Evolutionary conservation across 2,797 vertebrate genomes (phyloP).

Genomic region (Mareca strepera): DNA sequence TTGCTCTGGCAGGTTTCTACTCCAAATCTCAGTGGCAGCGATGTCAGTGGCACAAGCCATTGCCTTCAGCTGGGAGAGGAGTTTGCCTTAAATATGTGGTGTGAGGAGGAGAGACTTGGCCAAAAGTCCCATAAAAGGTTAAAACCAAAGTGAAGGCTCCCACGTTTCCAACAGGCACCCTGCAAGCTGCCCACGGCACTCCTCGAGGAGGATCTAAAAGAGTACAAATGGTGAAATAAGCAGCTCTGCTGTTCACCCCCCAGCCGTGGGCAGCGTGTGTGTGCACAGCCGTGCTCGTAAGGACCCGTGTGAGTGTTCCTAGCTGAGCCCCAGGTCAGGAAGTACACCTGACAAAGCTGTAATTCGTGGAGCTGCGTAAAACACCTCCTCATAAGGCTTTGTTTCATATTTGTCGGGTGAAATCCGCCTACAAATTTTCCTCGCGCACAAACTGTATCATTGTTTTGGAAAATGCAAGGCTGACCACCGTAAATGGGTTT

Average conservation of each 20-base stretch:
- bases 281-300: neutral
- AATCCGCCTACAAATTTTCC: constrained; percentile 51
- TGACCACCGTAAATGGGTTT: constrained; percentile 85
- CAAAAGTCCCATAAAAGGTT: neutral
- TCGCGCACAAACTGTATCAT: constrained; percentile 63
- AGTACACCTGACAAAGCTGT: constrained; percentile 28
- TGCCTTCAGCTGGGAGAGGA: neutral
- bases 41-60: neutral
- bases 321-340: neutral
- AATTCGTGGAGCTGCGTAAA: neutral
- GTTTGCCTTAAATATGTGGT: neutral
- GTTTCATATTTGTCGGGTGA: constrained; percentile 21
- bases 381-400: constrained; percentile 39
- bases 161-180: neutral
- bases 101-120: neutral
- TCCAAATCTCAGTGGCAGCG: neutral
- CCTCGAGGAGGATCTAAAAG: neutral
- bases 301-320: neutral
- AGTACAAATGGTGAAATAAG: neutral
- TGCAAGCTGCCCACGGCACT: neutral
- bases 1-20: neutral
- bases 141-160: neutral
- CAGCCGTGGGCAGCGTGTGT: neutral
- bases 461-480: constrained; percentile 82
- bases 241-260: neutral